Base-by-base conservation (phyloP, 2,888 invertebrate species). In the Theodoxus fluviatilis region DNA sequence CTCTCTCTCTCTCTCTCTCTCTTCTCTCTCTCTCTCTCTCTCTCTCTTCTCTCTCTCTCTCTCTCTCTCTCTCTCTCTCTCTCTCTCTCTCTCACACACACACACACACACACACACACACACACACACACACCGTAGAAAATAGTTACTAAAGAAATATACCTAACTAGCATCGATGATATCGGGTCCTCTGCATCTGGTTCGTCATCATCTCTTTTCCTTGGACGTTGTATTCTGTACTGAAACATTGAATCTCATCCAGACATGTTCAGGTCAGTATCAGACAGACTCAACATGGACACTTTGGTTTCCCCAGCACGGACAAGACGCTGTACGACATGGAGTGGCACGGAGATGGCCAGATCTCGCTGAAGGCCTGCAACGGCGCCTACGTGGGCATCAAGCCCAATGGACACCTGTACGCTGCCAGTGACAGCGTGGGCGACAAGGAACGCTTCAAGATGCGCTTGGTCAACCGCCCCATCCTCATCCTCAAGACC, bases 311-410 rank as follows among this genome's bases (percentile, higher is more conserved):
- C 78, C 76, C 31, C 73, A 82, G 82, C 18, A 75, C 72, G 33
- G 49, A 71, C 1, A 75, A 76, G 40, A 76, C 81, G 31, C 74
- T 96, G 66, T 98, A 97, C 89, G 94, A 95, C 87, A 89, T 98
- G 83, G 92, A 93, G 73, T 97, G 96, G 95, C 94, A 94, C 83
- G 92, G 92, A 37, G 95, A 95, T 86, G 97, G 97, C 43, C n/a
- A n/a, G n/a, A 93, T 96, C 28, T 93, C 94, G 22, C 93, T 98
- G 90, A 92, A 95, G 79, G 96, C 96, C 81, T 94, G 94, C 89
- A 97, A 96, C 89, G 96, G 95, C 83, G 94, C 95, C 87, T 96
- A 94, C 88, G 90, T 98, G 78, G 94, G 93, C 79, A 96, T 96
- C 79, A 96, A 96, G 89, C 93, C 95, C 81, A 96, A 96, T 61